Conservation (phyloP, 2,888 invertebrate genomes). For the Eumerus sabulonum region DNA sequence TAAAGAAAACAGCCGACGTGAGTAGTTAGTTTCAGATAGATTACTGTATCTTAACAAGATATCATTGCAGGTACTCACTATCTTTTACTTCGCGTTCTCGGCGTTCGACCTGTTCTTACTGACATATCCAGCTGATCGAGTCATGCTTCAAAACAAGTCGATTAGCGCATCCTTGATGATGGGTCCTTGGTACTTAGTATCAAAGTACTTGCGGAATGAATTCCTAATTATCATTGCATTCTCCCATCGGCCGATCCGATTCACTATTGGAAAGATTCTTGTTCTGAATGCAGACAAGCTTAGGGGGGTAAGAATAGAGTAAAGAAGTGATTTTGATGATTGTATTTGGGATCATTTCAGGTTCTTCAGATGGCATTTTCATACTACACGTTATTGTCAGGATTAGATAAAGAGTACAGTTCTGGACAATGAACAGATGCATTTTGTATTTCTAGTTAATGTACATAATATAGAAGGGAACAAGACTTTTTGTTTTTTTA, state of each 20-base stretch:
- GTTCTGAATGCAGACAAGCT: slow-evolving; percentile 55
- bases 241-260: slow-evolving; percentile 41
- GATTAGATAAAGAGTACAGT: slow-evolving; percentile 30
- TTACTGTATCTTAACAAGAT: not conserved
- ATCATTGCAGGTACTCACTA: not conserved
- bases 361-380: slow-evolving; percentile 32
- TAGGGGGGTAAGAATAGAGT: slow-evolving; percentile 27
- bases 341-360: not conserved
- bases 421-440: not conserved
- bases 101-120: slow-evolving; percentile 37
- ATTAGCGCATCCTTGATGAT: slow-evolving; percentile 59
- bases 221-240: slow-evolving; percentile 55
- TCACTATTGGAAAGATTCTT: slow-evolving; percentile 66
- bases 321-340: not conserved
- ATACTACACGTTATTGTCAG: slow-evolving; percentile 43
- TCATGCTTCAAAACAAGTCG: slow-evolving; percentile 29
- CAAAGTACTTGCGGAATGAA: slow-evolving; percentile 54
- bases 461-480: not conserved
- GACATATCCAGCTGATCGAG: slow-evolving; percentile 31
- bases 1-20: slow-evolving; percentile 26
- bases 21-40: slow-evolving; percentile 8
- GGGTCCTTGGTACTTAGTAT: slow-evolving; percentile 64
- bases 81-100: not conserved
- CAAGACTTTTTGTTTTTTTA: not conserved
- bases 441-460: not conserved